Percentiles rank a stretch among this genome's conserved stretches.
Conservation (phyloP, 2,113 vertebrate genomes). For the Mirounga angustirostris region DNA sequence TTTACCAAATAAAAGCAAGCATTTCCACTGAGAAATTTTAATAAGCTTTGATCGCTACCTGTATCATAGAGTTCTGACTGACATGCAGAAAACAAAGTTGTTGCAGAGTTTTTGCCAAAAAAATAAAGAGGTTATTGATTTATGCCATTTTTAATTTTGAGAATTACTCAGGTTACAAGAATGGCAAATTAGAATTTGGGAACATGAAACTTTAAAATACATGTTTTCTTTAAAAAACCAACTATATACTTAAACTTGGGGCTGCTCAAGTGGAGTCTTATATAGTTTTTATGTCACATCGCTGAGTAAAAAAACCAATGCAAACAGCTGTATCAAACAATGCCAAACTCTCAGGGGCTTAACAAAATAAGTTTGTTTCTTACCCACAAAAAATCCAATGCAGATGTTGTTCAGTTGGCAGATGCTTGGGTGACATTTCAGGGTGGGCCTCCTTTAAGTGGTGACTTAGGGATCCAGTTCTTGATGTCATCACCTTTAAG, state of each 20-base stretch:
- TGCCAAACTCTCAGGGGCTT: neutral
- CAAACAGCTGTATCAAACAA: neutral
- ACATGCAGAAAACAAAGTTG: neutral
- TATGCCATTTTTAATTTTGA: conserved; percentile 11
- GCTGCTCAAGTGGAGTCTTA: neutral
- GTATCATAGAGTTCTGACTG: neutral
- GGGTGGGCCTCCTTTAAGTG: neutral
- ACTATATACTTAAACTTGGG: neutral
- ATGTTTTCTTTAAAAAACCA: neutral
- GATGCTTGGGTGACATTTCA: neutral
- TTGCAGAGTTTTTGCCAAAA: neutral
- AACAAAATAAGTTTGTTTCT: neutral
- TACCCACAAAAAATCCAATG: neutral
- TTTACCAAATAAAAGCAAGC: neutral
- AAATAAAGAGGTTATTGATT: neutral
- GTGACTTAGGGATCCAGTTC: neutral
- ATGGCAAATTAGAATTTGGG: neutral
- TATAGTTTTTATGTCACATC: neutral
- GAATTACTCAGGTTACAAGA: neutral
- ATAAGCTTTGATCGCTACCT: neutral
- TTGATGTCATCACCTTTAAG: neutral
- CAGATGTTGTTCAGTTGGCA: neutral
- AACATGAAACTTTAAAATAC: neutral
- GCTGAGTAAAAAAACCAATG: neutral
- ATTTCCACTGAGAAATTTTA: neutral